Percentiles rank a stretch among this genome's conserved stretches.
These are phyloP conservation scores for Arizona elegans DNA, from an alignment of 2,113 vertebrate species.

Conservation along the genomic window DNA sequence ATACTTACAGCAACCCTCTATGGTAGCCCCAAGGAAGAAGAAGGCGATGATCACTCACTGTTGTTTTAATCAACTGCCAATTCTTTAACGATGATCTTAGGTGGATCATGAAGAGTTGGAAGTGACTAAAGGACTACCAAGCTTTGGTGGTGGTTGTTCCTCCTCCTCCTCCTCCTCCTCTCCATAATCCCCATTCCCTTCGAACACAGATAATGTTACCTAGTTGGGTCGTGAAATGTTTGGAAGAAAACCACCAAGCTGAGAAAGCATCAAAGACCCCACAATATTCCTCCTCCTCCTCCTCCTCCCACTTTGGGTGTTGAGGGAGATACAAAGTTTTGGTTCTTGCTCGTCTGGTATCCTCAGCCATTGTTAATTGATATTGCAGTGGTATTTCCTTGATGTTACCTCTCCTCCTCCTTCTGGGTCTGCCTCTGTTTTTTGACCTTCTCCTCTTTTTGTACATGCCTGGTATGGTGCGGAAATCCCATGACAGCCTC, in stretches of 20 bases:
- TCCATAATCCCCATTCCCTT: too few relatives aligned
- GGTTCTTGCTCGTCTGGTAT: neutral
- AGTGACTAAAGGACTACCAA: neutral
- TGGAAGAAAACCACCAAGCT: too few relatives aligned
- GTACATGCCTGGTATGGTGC: neutral
- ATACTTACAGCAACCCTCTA: neutral
- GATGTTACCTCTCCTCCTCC: neutral
- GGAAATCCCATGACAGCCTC: neutral
- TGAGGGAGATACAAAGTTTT: too few relatives aligned
- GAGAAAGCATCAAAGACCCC: too few relatives aligned
- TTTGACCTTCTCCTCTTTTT: neutral
- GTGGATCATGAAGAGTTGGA: neutral
- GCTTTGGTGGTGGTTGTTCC: rapidly evolving
- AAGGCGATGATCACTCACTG: neutral
- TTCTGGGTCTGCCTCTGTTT: neutral
- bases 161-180: too few relatives aligned
- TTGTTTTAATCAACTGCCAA: neutral
- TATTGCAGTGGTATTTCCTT: neutral
- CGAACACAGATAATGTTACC: too few relatives aligned
- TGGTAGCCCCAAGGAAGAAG: neutral
- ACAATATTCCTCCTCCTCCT: too few relatives aligned
- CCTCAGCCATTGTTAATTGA: neutral
- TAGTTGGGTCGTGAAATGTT: too few relatives aligned
- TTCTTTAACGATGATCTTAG: neutral
- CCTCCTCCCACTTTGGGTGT: too few relatives aligned